Evolutionary conservation across 2,797 vertebrate species (phyloP), one percentile per base, ranked within the genome.

Genomic region (Siniperca obscura): DNA sequence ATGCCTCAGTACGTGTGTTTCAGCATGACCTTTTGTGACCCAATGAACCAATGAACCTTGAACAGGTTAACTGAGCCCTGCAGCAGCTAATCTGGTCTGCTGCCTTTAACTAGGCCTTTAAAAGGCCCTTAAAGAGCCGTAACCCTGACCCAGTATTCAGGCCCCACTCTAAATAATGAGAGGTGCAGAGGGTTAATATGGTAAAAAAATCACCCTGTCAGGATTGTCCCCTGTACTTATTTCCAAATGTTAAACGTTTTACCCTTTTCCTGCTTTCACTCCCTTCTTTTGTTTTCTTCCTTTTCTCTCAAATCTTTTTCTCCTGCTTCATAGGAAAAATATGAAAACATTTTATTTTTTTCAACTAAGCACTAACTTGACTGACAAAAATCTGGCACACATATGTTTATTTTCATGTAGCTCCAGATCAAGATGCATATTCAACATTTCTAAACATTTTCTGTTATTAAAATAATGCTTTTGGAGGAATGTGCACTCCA

Each of bases 1-100:
- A 98, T 99, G 98, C 97, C 98, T 90, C 97, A 98, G 98, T 99
- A 97, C 91, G 98, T 98, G 67, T 83, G 46, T 81, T 82, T 85
- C 76, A 70, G 76, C 77, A n/a, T 70, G 80, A 81, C 76, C 79
- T 78, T 70, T 46, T 53, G 27, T 70, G 83, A 89, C 86, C 72
- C 76, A 12, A 2, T 55, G 64, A 78, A 66, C 80, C 13, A 21
- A 1, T 91, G 80, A 90, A 83, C 76, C 46, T 27, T 74, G 53
- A 89, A 13, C 82, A 50, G 72, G 79, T 92, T 90, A 87, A 86
- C 76, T 30, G 71, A 86, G 75, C 76, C 88, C 86, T 59, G 61
- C 75, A 86, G 86, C 76, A 7, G 64, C 19, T 75, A 60, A 85
- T 84, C 83, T 78, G 73, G 30, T 56, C 64, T 53, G 77, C 62